Percentiles rank a stretch among this genome's conserved stretches.
Evolutionary conservation across 2,888 invertebrate genomes (phyloP).

Genomic region (Villa cingulata): DNA sequence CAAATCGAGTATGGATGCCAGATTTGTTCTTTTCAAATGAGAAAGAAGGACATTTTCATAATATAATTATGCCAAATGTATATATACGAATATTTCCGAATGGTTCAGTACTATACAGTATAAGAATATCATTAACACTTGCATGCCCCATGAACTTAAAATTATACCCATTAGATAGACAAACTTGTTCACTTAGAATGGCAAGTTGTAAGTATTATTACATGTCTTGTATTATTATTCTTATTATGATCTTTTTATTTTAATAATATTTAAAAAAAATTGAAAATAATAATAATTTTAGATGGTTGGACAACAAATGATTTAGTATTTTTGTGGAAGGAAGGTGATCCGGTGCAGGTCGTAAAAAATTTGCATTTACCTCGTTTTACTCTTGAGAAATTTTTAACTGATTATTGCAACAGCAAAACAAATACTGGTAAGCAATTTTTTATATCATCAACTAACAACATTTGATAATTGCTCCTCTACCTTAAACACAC

Average conservation of each 20-base stretch:
- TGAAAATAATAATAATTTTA: constrained; percentile 28
- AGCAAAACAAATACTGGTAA: constrained; percentile 92
- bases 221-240: neutral
- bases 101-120: constrained; percentile 91
- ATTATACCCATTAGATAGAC: constrained; percentile 90
- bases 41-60: constrained; percentile 94
- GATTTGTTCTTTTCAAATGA: constrained; percentile 97
- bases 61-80: constrained; percentile 95
- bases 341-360: constrained; percentile 89
- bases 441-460: constrained; percentile 41
- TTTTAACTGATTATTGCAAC: constrained; percentile 90
- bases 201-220: constrained; percentile 77
- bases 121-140: constrained; percentile 89
- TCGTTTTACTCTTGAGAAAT: constrained; percentile 87
- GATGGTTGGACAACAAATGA: constrained; percentile 97
- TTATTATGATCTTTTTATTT: neutral
- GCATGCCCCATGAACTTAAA: constrained; percentile 97
- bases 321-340: constrained; percentile 92
- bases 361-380: constrained; percentile 88
- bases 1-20: constrained; percentile 95
- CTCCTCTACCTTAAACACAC: too few species aligned
- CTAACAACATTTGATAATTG: constrained; percentile 97
- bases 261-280: neutral
- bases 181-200: constrained; percentile 88
- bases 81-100: constrained; percentile 93